Conservation (phyloP, 2,113 vertebrate species). For the Myocastor coypus region DNA sequence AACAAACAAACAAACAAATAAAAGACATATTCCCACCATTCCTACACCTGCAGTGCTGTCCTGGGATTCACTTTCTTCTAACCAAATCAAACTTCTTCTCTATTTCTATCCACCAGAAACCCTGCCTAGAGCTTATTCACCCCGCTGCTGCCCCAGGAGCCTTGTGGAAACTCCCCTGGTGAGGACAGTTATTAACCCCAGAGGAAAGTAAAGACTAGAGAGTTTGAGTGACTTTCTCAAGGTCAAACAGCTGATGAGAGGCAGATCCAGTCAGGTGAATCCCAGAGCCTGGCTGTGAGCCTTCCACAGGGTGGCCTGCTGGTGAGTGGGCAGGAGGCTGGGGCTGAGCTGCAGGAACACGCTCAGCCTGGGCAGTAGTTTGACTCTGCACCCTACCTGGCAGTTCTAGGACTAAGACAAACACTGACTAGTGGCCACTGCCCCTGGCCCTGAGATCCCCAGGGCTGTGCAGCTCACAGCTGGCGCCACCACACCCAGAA, state of each 20-base stretch:
- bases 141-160: too few species aligned
- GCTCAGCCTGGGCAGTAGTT: accelerated
- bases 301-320: background rate
- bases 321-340: background rate
- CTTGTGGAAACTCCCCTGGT: background rate
- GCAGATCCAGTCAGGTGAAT: background rate
- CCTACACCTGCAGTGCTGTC: too few species aligned
- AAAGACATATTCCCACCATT: too few species aligned
- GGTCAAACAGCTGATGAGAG: background rate
- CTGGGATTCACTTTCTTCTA: background rate
- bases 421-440: accelerated
- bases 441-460: background rate
- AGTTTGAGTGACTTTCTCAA: background rate
- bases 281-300: background rate
- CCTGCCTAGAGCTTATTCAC: accelerated
- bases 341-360: accelerated
- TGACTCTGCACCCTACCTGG: accelerated
- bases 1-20: too few species aligned
- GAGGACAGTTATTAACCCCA: background rate
- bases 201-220: background rate
- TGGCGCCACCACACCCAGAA: background rate
- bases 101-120: background rate
- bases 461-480: background rate
- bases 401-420: background rate
- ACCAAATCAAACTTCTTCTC: too few species aligned